Evolutionary conservation across 2,888 invertebrate genomes (phyloP), one percentile per base, ranked within the genome.

Genomic region (Amphipoea lucens): DNA sequence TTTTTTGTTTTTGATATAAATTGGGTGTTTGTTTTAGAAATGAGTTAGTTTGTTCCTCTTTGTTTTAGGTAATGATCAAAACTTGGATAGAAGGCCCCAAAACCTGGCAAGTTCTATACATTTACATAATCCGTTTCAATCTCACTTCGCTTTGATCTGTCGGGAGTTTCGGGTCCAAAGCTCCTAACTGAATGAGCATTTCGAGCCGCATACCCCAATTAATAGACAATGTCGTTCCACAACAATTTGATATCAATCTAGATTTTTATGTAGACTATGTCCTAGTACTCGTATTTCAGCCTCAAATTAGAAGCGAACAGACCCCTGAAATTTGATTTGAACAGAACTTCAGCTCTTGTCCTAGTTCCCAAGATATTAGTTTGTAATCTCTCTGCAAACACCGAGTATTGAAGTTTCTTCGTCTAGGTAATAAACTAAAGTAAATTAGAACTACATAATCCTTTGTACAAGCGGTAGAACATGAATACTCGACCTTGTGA

Each of bases 381-480:
- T 63, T 20, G 71, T 3, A 48, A 63, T 42, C 51, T 48, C 42
- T 72, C 74, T 68, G 36, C 57, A 63, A 83, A 83, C 63, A 62
- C 29, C 2, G 42, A 66, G 65, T 69, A 3, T 67, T 62, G 60
- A 74, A 74, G 76, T 81, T 81, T 73, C 14, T 81, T 51, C 65
- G 45, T 62, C 63, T 78, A 36, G n/a, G 5, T 29, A 62, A n/a
- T 23, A n/a, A 72, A 76, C n/a, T 40, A 17, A 57, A 74, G 65
- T 78, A 73, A 79, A 82, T 63, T 79, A 69, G 66, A 78, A 79
- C 68, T 78, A 70, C 14, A 69, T 68, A 75, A 65, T 73, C 62
- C 71, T 75, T 65, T 72, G 68, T 62, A 42, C 68, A 69, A 69
- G 48, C 48, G 12, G 6, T 63, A 74, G 66, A 12, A 62, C 63